Evolutionary conservation across 2,797 vertebrate species (phyloP), one percentile per base, ranked within the genome.

Genomic region (Epinephelus malabaricus): DNA sequence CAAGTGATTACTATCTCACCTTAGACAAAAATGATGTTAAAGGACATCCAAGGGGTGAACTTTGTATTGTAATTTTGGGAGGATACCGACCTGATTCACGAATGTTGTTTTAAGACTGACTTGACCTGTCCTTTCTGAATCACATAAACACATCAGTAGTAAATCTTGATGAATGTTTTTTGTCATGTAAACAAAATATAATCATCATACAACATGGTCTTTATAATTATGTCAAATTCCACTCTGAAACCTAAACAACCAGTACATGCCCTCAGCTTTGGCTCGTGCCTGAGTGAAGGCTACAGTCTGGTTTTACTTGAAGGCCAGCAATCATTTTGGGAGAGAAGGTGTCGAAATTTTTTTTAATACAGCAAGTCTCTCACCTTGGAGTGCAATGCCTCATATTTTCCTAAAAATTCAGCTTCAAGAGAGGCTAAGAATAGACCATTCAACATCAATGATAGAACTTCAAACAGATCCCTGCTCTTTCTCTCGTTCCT

Each of bases 401-500:
- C 27, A 30, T 30, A 55, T 81, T 77, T 83, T 56, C 27, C 25
- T 46, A 49, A 30, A 69, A 53, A 73, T 59, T 55, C 46, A 15
- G 15, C 47, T 55, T 59, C 27, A 40, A 50, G 71, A 63, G 19
- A 70, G 66, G 49, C 54, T 17, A 19, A 47, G 53, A 76, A 70
- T 46, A 73, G 53, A 43, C n/a, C 51, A 54, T 79, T 70, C 63
- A 81, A 49, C 73, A 73, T 73, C 47, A 55, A 1, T 71, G 65
- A 53, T 43, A 50, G 23, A 61, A 69, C 69, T 76, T 84, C 72
- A 69, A 49, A 81, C 54, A 23, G 54, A 74, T 74, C 50, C 2
- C 14, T 43, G 58, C 66, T 68, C 68, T 56, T 53, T 71, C n/a
- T 60, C 25, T 81, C 51, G 4, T 43, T 64, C 76, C 56, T 62